A percentile compares a stretch with the other conserved stretches of the same genome.
Conservation (phyloP, 2,797 vertebrate genomes). For the Columba guinea region DNA sequence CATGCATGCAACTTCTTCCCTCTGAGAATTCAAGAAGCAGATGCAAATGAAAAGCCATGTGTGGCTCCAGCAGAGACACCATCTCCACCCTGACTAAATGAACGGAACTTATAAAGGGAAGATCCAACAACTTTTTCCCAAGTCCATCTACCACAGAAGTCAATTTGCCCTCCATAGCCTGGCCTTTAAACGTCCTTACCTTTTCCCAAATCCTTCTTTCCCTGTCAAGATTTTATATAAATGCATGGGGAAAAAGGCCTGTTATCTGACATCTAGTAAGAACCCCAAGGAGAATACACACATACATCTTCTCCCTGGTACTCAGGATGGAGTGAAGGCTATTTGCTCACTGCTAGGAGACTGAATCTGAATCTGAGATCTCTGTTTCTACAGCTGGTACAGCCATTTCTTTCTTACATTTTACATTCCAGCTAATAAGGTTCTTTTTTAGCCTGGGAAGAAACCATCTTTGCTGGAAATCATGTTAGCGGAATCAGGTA, state of each 20-base stretch:
- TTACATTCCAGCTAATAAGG: not conserved
- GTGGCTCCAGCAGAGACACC: not conserved
- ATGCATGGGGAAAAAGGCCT: not conserved
- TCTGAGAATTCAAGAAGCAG: not conserved
- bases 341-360: not conserved
- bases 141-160: not conserved
- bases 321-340: not conserved
- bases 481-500: not conserved
- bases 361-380: not conserved
- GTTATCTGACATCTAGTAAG: not conserved
- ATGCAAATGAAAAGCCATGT: not conserved
- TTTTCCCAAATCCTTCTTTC: not conserved
- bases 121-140: constrained; percentile 17
- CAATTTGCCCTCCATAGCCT: not conserved
- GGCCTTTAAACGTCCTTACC: not conserved
- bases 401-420: not conserved
- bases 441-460: not conserved
- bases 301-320: not conserved
- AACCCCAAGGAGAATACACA: not conserved
- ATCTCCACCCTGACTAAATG: constrained; percentile 18
- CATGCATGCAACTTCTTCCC: not conserved
- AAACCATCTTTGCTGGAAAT: not conserved
- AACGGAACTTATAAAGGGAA: constrained; percentile 55
- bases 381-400: not conserved
- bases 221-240: not conserved